Evolutionary conservation across 2,113 vertebrate genomes (phyloP).

Genomic region (Jaculus jaculus): DNA sequence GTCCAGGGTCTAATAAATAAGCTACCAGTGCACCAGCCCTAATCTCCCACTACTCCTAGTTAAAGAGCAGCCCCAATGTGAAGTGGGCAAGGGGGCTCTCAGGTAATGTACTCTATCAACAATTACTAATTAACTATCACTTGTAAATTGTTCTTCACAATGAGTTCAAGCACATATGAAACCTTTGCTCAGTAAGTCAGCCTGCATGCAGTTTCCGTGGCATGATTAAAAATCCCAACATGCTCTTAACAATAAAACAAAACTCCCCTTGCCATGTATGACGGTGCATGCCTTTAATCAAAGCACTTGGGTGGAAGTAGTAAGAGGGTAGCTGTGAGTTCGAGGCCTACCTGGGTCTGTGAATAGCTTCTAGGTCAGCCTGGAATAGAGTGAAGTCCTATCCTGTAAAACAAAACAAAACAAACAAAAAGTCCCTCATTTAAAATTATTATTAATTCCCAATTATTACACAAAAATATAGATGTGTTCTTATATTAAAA

Average conservation of each 20-base stretch:
- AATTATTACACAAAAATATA: background rate
- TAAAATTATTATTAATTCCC: background rate
- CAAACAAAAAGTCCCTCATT: background rate
- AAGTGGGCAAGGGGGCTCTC: background rate
- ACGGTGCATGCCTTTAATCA: too few species aligned
- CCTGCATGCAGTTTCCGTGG: background rate
- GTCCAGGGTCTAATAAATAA: background rate
- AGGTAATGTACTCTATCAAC: background rate
- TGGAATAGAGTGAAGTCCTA: too few species aligned
- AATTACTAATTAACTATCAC: background rate
- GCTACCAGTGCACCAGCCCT: too few species aligned
- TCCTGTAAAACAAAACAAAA: too few species aligned
- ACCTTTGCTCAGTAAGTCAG: background rate
- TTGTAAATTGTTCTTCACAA: constrained; percentile 8
- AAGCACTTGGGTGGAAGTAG: too few species aligned
- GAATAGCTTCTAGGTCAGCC: too few species aligned
- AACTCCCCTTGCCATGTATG: too few species aligned
- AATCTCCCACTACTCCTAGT: background rate
- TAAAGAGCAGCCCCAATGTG: background rate
- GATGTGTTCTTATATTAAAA: background rate
- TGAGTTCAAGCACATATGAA: background rate
- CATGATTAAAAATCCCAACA: background rate
- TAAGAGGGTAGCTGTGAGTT: too few species aligned
- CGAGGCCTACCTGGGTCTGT: too few species aligned
- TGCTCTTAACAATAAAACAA: background rate